A percentile compares a stretch with the other conserved stretches of the same genome.
phyloP scores from a whole-genome alignment of 2,113 vertebrate genomes.

The Sula dactylatra region DNA sequence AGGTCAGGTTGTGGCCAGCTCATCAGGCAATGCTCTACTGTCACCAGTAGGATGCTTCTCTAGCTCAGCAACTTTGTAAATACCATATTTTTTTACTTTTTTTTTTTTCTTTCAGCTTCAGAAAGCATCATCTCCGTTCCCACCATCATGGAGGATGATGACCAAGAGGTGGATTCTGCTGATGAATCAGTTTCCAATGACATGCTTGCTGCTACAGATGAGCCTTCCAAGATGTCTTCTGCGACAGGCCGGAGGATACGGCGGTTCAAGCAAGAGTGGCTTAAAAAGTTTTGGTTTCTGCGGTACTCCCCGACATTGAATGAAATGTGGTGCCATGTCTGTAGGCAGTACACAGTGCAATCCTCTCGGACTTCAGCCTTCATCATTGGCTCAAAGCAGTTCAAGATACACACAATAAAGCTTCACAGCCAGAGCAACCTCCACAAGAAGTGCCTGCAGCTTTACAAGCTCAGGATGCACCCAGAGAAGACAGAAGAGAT shows the following conservation, averaged over 20 bases:
- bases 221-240: conserved; percentile 84
- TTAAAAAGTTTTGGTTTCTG: conserved; percentile 98
- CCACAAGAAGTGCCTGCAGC: conserved; percentile 97
- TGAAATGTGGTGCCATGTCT: conserved; percentile 99
- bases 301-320: conserved; percentile 93
- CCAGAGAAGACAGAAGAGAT: conserved; percentile 97
- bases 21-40: not conserved
- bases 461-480: conserved; percentile 96
- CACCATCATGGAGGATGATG: conserved; percentile 87
- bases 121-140: conserved; percentile 86
- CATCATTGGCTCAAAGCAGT: conserved; percentile 96
- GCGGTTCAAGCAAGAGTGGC: conserved; percentile 96
- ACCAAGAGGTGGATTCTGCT: conserved; percentile 92
- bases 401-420: conserved; percentile 98
- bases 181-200: conserved; percentile 92
- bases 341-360: conserved; percentile 95
- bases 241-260: conserved; percentile 85
- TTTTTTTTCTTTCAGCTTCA: conserved; percentile 74
- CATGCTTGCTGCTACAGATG: conserved; percentile 83
- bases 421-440: conserved; percentile 98
- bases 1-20: not conserved
- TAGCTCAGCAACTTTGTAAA: conserved; percentile 3
- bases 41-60: not conserved
- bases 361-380: conserved; percentile 95
- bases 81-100: not conserved